phyloP scores from a whole-genome alignment of 2,113 vertebrate genomes.

The Guaruba guarouba region DNA sequence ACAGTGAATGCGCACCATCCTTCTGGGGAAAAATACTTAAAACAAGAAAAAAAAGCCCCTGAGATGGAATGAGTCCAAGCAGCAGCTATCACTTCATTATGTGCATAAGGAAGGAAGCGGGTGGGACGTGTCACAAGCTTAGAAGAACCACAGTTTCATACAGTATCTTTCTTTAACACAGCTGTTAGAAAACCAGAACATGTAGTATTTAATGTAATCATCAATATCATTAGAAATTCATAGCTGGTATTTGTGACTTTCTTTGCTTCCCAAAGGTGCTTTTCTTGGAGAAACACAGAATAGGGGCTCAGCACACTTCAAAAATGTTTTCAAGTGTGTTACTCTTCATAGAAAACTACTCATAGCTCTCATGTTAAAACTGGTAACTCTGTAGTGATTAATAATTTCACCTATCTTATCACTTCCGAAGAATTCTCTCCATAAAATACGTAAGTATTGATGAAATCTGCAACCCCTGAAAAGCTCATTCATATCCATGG shows the following conservation, averaged over 20 bases:
- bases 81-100: not conserved
- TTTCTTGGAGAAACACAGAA: not conserved
- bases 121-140: not conserved
- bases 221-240: not conserved
- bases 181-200: not conserved
- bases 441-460: not conserved
- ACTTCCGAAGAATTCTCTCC: not conserved
- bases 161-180: not conserved
- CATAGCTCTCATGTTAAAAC: not conserved
- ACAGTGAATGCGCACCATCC: not conserved
- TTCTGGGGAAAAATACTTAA: not conserved
- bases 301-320: not conserved
- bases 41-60: not conserved
- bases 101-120: not conserved
- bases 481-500: not conserved
- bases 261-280: not conserved
- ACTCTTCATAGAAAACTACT: not conserved
- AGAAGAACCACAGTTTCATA: not conserved
- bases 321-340: not conserved
- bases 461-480: not conserved
- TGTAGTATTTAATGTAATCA: not conserved
- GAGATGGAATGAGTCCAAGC: not conserved
- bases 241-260: not conserved
- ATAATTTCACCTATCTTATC: not conserved
- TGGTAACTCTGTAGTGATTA: not conserved